Percentiles rank a stretch among this genome's conserved stretches.
Evolutionary conservation across 1,140 invertebrate genomes (phyloP).

Genomic region (Sycobia sp.): DNA sequence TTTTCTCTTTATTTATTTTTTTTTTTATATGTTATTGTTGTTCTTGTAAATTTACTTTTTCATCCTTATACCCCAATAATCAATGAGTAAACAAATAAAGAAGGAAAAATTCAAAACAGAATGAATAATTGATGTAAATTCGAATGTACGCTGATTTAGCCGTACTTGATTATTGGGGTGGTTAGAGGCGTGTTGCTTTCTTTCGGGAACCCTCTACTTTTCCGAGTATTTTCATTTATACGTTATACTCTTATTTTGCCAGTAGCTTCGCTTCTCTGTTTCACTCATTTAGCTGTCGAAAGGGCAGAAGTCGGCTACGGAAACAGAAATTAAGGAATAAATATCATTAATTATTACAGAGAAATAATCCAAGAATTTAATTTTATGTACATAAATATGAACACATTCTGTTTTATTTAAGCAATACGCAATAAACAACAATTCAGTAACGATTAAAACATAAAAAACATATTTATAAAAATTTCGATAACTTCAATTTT

Average conservation of each 20-base stretch:
- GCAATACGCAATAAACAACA: slow-evolving; percentile 30
- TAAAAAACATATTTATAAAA: slow-evolving; percentile 16
- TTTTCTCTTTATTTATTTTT: slow-evolving; percentile 39
- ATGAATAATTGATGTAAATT: too few relatives aligned
- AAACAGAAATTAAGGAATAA: slow-evolving; percentile 12
- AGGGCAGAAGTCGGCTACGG: background rate
- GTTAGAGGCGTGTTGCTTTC: slow-evolving; percentile 40
- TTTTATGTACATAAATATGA: slow-evolving; percentile 31
- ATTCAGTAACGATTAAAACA: slow-evolving; percentile 11
- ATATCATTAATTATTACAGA: slow-evolving; percentile 9
- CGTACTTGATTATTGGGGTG: too few relatives aligned
- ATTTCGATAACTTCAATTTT: slow-evolving; percentile 24
- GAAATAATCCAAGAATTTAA: slow-evolving; percentile 19
- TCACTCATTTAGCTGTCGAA: slow-evolving; percentile 2
- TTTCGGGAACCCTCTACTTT: slow-evolving; percentile 25
- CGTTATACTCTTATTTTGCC: background rate
- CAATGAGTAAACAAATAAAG: too few relatives aligned
- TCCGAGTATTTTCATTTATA: background rate
- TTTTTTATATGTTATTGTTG: slow-evolving; percentile 10
- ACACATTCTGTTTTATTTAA: slow-evolving; percentile 27
- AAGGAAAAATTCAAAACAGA: too few relatives aligned
- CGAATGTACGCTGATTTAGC: too few relatives aligned
- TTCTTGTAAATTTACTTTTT: slow-evolving; percentile 24
- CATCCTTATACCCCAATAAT: slow-evolving; percentile 30
- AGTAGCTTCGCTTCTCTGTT: background rate